phyloP scores from a whole-genome alignment of 1,140 invertebrate genomes.

The Bradysia coprophila region DNA sequence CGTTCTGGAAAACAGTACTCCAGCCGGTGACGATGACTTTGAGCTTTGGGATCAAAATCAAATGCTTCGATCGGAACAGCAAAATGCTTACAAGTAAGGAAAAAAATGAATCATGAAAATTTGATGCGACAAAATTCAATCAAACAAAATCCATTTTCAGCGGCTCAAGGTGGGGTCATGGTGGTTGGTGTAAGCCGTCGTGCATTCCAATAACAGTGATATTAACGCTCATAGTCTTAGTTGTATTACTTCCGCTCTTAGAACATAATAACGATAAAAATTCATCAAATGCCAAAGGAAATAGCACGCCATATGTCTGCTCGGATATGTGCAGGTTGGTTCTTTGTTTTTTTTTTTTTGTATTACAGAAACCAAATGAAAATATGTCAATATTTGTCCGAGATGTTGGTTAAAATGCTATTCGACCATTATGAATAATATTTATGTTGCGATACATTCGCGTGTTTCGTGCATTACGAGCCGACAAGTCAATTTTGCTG shows the following conservation, averaged over 20 bases:
- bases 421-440: no score
- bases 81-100: slow-evolving; percentile 9
- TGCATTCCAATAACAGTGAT: slow-evolving; percentile 65
- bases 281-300: slow-evolving; percentile 1
- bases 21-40: slow-evolving; percentile 30
- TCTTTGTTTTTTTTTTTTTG: no score
- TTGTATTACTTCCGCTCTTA: slow-evolving; percentile 53
- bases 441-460: no score
- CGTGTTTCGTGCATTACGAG: no score
- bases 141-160: no score
- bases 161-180: slow-evolving; percentile 23
- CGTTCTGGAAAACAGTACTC: not conserved
- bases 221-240: slow-evolving; percentile 50
- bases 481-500: no score
- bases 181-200: slow-evolving; percentile 46
- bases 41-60: slow-evolving; percentile 35
- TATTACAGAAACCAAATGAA: no score
- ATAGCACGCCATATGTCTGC: not conserved
- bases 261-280: slow-evolving; percentile 28
- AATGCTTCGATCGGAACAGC: slow-evolving; percentile 33
- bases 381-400: no score
- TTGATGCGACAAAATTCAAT: no score
- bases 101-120: not conserved
- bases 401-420: no score
- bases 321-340: slow-evolving; percentile 2